These are phyloP conservation scores for Acronicta leporina DNA, from an alignment of 2,888 invertebrate genomes.

Conservation along the genomic window DNA sequence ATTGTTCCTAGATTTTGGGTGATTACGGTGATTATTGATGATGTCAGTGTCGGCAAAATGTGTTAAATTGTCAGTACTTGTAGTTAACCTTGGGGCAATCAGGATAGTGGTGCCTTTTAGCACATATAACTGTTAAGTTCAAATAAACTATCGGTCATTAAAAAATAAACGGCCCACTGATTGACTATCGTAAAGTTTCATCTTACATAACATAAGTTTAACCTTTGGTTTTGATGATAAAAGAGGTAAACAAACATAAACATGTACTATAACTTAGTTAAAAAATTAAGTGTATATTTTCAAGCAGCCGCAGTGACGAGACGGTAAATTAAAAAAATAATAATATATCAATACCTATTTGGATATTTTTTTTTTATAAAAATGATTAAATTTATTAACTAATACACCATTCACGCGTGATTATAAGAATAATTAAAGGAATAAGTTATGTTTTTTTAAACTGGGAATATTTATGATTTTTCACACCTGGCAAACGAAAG, in stretches of 20 bases:
- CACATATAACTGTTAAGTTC: conserved; percentile 4
- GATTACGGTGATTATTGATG: conserved; percentile 9
- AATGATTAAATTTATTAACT: no score
- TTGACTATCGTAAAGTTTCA: background rate
- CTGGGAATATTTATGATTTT: background rate
- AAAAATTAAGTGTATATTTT: no score
- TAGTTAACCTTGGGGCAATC: conserved; percentile 40
- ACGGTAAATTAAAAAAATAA: no score
- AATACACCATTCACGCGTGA: no score
- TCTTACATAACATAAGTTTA: no score
- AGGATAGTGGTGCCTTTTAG: conserved; percentile 11
- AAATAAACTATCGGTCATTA: background rate
- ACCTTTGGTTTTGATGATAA: no score
- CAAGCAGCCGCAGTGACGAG: no score
- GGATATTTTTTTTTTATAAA: no score
- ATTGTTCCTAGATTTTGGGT: conserved; percentile 10
- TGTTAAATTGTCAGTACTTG: conserved; percentile 1
- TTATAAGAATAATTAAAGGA: no score
- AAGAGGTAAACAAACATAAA: no score
- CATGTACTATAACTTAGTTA: no score
- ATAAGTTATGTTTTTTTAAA: background rate
- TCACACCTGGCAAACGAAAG: background rate
- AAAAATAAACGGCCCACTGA: background rate
- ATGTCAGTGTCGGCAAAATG: background rate
- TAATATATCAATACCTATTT: no score